Evolutionary conservation across 2,888 invertebrate genomes (phyloP).

Genomic region (Lycophotia porphyrea): DNA sequence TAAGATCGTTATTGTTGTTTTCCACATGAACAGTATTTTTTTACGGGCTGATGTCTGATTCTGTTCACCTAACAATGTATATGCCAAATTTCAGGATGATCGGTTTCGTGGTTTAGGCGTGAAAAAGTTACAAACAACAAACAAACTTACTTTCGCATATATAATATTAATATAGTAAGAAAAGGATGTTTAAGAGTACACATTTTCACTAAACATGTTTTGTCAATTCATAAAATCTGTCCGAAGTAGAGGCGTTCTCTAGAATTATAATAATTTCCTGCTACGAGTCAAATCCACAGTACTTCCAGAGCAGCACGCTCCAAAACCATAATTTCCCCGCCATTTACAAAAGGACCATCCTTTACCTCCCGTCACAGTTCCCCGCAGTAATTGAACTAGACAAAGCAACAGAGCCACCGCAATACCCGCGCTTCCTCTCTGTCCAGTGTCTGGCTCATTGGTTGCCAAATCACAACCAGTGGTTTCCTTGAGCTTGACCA

Average conservation of each 20-base stretch:
- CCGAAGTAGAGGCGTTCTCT: neutral
- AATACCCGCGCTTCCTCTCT: constrained; percentile 26
- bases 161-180: no score
- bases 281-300: constrained; percentile 2
- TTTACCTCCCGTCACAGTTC: constrained; percentile 14
- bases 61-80: no score
- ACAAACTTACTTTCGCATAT: no score
- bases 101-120: no score
- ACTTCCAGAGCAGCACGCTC: neutral
- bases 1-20: no score
- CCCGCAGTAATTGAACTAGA: constrained; percentile 51
- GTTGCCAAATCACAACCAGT: neutral
- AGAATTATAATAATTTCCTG: neutral
- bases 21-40: no score
- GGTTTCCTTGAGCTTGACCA: neutral
- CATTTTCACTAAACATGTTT: no score
- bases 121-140: no score
- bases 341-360: constrained; percentile 19
- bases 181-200: no score
- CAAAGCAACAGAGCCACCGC: constrained; percentile 40
- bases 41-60: no score
- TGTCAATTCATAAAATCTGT: neutral
- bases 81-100: no score
- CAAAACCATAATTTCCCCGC: neutral
- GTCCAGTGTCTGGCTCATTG: constrained; percentile 15